phyloP scores from a whole-genome alignment of 2,888 invertebrate species.

The Cactoblastis cactorum region DNA sequence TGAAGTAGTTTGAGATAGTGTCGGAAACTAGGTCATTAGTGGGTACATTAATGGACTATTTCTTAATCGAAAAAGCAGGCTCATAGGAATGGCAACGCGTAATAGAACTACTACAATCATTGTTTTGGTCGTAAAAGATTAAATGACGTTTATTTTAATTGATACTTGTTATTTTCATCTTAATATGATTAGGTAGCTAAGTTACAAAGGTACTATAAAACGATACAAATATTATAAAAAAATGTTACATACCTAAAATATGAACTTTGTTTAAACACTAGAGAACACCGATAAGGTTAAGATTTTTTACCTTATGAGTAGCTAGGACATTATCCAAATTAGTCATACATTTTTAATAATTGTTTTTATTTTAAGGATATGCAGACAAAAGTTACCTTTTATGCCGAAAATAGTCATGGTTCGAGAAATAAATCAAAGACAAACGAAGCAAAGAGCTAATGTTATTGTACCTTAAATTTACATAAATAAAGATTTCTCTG shows the following conservation, averaged over 20 bases:
- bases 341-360: no score
- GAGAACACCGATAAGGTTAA: no score
- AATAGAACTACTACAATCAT: slow-evolving; percentile 5
- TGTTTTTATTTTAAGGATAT: no score
- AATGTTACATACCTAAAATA: no score
- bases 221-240: not conserved
- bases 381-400: no score
- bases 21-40: slow-evolving; percentile 46
- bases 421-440: no score
- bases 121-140: slow-evolving; percentile 12
- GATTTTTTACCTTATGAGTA: no score
- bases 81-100: slow-evolving; percentile 2
- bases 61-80: slow-evolving; percentile 20
- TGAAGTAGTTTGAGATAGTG: slow-evolving; percentile 50
- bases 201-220: not conserved
- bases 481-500: not conserved
- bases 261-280: no score
- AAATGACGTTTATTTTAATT: slow-evolving; percentile 4
- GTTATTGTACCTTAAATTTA: not conserved
- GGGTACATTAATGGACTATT: slow-evolving; percentile 33
- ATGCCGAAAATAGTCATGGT: no score
- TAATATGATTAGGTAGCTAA: not conserved
- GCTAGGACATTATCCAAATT: no score
- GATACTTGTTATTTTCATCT: slow-evolving; percentile 1
- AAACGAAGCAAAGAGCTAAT: no score